These are phyloP conservation scores for Aporophyla nigra DNA, from an alignment of 2,888 invertebrate genomes.

Conservation along the genomic window DNA sequence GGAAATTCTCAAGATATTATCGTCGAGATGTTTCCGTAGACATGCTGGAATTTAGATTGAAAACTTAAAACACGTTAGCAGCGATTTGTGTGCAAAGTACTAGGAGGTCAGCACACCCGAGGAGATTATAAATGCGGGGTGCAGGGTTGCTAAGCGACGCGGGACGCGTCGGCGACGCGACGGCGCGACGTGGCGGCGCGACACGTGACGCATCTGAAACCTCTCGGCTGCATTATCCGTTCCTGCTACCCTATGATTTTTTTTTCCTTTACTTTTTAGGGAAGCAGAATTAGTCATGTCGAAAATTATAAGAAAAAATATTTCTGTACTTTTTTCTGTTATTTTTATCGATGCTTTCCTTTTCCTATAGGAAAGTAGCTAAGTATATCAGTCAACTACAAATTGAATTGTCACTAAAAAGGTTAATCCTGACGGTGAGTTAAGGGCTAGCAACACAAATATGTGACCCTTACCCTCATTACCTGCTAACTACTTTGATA, in stretches of 20 bases:
- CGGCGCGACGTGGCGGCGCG: conserved; percentile 80
- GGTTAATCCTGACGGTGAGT: conserved; percentile 35
- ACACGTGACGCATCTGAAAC: conserved; percentile 77
- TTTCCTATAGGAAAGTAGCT: neutral
- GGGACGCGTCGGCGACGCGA: conserved; percentile 73
- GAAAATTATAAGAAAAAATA: neutral
- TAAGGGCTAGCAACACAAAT: conserved; percentile 46
- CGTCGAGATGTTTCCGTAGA: conserved; percentile 35
- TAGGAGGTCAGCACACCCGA: conserved; percentile 78
- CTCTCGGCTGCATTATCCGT: conserved; percentile 44
- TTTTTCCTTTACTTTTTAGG: neutral
- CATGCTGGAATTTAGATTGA: conserved; percentile 60
- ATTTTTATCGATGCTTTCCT: neutral
- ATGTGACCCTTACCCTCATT: conserved; percentile 55
- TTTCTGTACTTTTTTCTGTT: neutral
- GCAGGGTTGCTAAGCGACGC: conserved; percentile 75
- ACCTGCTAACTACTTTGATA: conserved; percentile 57
- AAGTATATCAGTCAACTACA: neutral
- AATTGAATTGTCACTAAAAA: conserved; percentile 46
- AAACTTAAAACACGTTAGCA: conserved; percentile 55
- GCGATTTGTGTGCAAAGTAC: conserved; percentile 69
- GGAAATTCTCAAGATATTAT: conserved; percentile 42
- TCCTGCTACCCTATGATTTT: conserved; percentile 22
- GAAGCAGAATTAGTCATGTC: neutral
- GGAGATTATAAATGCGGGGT: conserved; percentile 74